phyloP scores from a whole-genome alignment of 2,113 vertebrate genomes.

The Phrynosoma platyrhinos region DNA sequence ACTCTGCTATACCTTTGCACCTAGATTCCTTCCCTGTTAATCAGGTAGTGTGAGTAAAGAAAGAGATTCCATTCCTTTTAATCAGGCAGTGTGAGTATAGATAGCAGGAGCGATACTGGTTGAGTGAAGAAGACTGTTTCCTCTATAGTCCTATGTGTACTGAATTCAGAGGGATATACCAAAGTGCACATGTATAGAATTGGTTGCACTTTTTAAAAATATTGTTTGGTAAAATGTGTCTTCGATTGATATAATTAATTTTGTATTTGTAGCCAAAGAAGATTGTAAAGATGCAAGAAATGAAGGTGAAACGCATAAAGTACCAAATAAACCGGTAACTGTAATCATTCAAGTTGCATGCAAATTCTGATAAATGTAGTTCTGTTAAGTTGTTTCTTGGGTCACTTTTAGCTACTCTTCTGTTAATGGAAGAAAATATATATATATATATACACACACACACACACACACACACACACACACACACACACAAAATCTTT shows the following conservation, averaged over 20 bases:
- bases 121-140: not conserved
- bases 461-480: too few species aligned
- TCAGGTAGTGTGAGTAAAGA: too few species aligned
- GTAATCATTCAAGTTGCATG: conserved; percentile 19
- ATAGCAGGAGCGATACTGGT: not conserved
- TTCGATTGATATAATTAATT: conserved; percentile 26
- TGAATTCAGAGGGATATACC: not conserved
- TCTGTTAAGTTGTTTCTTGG: conserved; percentile 4
- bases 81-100: too few species aligned
- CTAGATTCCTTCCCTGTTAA: not conserved
- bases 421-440: not conserved
- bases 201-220: not conserved
- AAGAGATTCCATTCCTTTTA: too few species aligned
- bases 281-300: conserved; percentile 75
- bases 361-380: conserved; percentile 27
- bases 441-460: too few species aligned
- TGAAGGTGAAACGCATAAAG: conserved; percentile 74
- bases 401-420: conserved; percentile 31
- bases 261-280: conserved; percentile 78
- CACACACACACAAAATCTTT: too few species aligned
- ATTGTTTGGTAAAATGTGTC: not conserved
- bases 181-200: not conserved
- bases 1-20: not conserved
- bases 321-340: conserved; percentile 77
- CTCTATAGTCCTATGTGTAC: not conserved